Percentiles rank a stretch among this genome's conserved stretches.
These are phyloP conservation scores for Ooceraea biroi DNA, from an alignment of 1,140 invertebrate genomes.

Conservation along the genomic window DNA sequence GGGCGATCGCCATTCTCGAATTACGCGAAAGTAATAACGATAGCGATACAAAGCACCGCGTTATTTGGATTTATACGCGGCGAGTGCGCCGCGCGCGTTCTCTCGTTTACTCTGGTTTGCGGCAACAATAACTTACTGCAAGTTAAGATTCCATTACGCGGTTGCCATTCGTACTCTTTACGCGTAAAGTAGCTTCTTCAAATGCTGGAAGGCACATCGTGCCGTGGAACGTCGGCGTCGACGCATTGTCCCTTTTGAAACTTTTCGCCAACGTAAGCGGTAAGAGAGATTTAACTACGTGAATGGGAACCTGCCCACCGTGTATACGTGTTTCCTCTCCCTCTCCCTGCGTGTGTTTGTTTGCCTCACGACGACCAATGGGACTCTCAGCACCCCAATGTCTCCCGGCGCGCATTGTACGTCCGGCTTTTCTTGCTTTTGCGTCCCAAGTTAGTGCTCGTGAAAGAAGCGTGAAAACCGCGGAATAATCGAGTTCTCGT, in stretches of 20 bases:
- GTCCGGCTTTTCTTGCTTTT: constrained; percentile 47
- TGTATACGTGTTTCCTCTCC: constrained; percentile 37
- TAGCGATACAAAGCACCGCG: background rate
- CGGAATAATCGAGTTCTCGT: constrained; percentile 64
- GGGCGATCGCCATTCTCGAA: background rate
- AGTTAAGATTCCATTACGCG: background rate
- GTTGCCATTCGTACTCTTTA: background rate
- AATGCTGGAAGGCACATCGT: constrained; percentile 1
- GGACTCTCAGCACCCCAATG: constrained; percentile 27
- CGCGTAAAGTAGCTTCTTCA: background rate
- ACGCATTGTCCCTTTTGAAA: constrained; percentile 50
- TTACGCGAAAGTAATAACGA: constrained; percentile 6
- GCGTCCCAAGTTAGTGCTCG: constrained; percentile 12
- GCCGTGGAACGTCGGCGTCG: constrained; percentile 30
- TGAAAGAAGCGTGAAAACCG: constrained; percentile 47
- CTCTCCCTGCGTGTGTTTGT: background rate
- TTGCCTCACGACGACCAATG: constrained; percentile 3
- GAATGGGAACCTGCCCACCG: background rate
- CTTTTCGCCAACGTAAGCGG: constrained; percentile 38
- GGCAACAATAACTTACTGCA: background rate
- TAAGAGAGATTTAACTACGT: constrained; percentile 46
- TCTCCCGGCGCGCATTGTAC: constrained; percentile 13
- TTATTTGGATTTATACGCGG: background rate
- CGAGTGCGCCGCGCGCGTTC: background rate
- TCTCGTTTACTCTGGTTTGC: background rate